These are phyloP conservation scores for Todiramphus chloris DNA, from an alignment of 2,113 vertebrate species.

Conservation along the genomic window DNA sequence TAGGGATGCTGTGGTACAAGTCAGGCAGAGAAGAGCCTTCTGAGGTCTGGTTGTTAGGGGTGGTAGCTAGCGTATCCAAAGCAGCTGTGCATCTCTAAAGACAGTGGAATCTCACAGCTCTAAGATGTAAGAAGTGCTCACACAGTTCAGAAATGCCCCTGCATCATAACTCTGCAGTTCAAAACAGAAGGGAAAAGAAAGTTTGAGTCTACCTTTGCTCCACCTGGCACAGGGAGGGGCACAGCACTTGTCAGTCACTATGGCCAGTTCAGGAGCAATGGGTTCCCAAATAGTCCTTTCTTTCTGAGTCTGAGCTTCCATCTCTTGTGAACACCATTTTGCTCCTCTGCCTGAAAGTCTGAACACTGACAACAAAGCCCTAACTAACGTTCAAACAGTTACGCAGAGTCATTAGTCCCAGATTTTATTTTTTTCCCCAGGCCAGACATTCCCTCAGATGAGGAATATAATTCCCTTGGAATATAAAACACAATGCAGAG, in stretches of 20 bases:
- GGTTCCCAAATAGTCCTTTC: neutral
- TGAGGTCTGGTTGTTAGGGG: neutral
- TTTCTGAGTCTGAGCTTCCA: neutral
- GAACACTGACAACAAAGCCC: neutral
- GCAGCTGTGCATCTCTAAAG: neutral
- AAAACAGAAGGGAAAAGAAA: neutral
- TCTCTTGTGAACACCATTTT: neutral
- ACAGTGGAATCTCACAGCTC: neutral
- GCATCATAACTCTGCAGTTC: neutral
- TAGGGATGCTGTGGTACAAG: neutral
- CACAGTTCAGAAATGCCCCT: neutral
- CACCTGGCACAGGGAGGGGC: neutral
- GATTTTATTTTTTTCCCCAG: neutral
- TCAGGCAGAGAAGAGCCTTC: neutral
- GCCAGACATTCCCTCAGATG: neutral
- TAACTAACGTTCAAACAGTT: neutral
- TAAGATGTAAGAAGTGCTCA: neutral
- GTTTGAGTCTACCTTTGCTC: neutral
- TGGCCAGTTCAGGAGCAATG: neutral
- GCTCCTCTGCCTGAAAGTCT: neutral
- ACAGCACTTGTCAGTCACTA: neutral
- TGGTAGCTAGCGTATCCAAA: neutral
- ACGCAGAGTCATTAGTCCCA: neutral
- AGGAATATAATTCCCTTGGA: neutral
- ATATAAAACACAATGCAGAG: neutral